Conservation (phyloP, 2,113 vertebrate species). For the Colaptes auratus region DNA sequence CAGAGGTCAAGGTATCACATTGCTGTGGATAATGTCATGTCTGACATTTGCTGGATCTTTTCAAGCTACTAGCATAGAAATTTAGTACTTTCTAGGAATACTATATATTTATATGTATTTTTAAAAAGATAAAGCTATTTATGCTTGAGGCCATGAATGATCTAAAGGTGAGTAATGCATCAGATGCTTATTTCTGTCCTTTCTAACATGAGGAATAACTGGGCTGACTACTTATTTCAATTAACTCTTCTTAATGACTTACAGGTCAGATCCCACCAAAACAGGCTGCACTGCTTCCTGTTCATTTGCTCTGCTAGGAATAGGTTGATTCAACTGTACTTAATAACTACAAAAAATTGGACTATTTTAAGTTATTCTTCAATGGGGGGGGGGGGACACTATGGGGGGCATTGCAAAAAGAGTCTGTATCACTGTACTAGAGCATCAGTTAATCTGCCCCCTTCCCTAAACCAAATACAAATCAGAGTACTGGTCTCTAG, state of each 20-base stretch:
- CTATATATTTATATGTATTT: no score
- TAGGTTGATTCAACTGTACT: not conserved
- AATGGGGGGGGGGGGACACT: no score
- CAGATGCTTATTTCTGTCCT: not conserved
- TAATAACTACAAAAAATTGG: not conserved
- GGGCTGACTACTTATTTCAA: not conserved
- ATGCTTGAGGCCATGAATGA: not conserved
- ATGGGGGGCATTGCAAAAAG: no score
- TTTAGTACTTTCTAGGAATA: not conserved
- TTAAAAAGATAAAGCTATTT: not conserved
- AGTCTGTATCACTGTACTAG: no score
- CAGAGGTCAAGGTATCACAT: not conserved
- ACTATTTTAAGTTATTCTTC: not conserved
- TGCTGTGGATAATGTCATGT: not conserved
- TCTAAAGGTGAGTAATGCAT: not conserved
- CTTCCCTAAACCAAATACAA: not conserved
- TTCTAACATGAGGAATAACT: not conserved
- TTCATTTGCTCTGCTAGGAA: not conserved
- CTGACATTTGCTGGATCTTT: not conserved
- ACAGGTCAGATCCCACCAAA: not conserved
- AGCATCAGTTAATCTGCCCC: not conserved
- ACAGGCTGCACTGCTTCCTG: not conserved
- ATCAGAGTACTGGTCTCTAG: not conserved
- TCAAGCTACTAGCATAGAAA: not conserved
- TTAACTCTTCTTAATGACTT: not conserved